A percentile compares a stretch with the other conserved stretches of the same genome.
phyloP scores from a whole-genome alignment of 2,888 invertebrate genomes.

The Drosophila fungiperda region DNA sequence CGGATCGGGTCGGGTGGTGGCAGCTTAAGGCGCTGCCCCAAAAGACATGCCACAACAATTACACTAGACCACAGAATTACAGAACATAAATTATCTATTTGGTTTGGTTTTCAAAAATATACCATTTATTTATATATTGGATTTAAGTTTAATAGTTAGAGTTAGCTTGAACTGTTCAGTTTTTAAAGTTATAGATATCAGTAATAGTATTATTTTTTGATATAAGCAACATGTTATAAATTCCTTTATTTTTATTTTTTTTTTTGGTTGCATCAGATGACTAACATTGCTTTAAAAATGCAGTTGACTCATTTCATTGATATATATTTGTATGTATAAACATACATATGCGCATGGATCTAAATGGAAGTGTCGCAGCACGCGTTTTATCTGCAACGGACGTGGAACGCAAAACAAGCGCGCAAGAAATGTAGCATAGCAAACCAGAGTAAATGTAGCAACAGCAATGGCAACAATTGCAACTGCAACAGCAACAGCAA shows the following conservation, averaged over 20 bases:
- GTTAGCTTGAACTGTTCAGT: background rate
- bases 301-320: background rate
- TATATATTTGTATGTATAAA: background rate
- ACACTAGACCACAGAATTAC: constrained; percentile 45
- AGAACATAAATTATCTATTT: background rate
- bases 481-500: constrained; percentile 7
- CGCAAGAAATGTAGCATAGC: constrained; percentile 48
- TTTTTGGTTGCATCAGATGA: background rate
- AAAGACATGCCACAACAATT: constrained; percentile 41
- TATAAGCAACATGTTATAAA: background rate
- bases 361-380: constrained; percentile 66
- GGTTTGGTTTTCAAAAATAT: background rate
- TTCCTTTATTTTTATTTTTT: background rate
- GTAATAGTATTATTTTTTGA: background rate
- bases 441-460: constrained; percentile 20
- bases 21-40: constrained; percentile 26
- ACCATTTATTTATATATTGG: background rate
- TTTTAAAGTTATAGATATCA: background rate
- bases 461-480: constrained; percentile 20
- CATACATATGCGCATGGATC: constrained; percentile 22
- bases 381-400: constrained; percentile 78
- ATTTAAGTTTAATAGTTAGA: background rate
- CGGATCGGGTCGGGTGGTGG: background rate
- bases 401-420: constrained; percentile 62
- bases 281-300: background rate